Base-by-base conservation (phyloP, 2,797 vertebrate genomes). In the Tinamus major region DNA sequence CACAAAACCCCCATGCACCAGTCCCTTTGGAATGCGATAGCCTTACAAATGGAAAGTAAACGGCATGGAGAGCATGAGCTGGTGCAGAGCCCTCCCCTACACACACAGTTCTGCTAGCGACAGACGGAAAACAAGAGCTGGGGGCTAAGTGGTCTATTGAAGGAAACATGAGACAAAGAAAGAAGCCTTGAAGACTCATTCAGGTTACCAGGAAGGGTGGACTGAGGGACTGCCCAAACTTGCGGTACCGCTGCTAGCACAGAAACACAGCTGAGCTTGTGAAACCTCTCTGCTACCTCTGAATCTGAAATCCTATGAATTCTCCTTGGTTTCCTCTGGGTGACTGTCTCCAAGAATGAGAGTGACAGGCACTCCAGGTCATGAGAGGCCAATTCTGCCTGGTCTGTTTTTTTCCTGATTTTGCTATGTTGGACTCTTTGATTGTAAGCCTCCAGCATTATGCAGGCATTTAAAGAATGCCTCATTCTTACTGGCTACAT, bases 41-140 rank as follows among this genome's bases (percentile, higher is more conserved):
- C 69, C 15, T n/a, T 59, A 10, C 24, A 82, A 86, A 88, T 72
- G 78, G 74, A 65, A 19, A 85, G 58, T 55, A 89, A 94, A 92
- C 9, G 15, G 13, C 27, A 77, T 42, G 27, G 87, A 23, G 12
- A 46, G 5, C 0, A 2, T 42, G 11, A 23, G 68, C 35, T 62
- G 46, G 44, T 7, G 16, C 6, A 62, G 51, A 71, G 64, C 13
- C 13, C 79, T 20, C 20, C 63, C 1, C 24, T 33, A 53, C 51
- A 29, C 84, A 58, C 23, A 41, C 4, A 53, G 4, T 80, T 83
- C 69, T 62, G 41, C 14, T 31, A 58, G 8, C 27, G 65, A 87
- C 23, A 78, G 53, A 63, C 23, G 41, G 56, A 85, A 63, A 19
- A 63, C 13, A 31, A 31, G 39, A 59, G 58, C 16, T 46, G 42